A percentile compares a stretch with the other conserved stretches of the same genome.
Conservation (phyloP, 2,113 vertebrate genomes). For the Chauna torquata region DNA sequence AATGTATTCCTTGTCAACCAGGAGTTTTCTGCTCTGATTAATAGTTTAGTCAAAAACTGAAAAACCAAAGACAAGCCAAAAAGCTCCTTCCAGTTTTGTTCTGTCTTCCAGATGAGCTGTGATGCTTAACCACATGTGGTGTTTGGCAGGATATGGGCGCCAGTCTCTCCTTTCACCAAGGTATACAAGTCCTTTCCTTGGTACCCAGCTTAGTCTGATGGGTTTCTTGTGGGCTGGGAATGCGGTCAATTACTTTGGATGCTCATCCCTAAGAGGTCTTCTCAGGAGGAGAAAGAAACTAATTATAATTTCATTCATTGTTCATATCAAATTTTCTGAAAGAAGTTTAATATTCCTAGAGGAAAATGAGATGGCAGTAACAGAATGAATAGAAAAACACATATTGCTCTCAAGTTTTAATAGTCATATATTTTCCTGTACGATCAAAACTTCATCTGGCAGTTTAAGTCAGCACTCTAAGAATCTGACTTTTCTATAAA, state of each 20-base stretch:
- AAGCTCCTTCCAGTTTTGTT: background rate
- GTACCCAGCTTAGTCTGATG: background rate
- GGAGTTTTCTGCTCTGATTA: background rate
- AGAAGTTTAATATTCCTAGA: background rate
- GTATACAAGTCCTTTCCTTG: background rate
- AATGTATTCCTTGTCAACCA: background rate
- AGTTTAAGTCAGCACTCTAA: background rate
- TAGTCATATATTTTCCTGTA: background rate
- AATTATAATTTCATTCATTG: background rate
- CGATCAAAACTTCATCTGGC: background rate
- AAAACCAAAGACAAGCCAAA: background rate
- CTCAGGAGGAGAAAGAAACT: too few relatives aligned
- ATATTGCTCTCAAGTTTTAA: background rate
- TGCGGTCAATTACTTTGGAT: background rate
- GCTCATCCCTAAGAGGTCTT: background rate
- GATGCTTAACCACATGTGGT: background rate
- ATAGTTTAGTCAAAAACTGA: background rate
- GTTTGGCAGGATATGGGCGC: background rate
- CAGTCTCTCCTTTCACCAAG: background rate
- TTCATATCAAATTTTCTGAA: background rate
- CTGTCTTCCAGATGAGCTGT: background rate
- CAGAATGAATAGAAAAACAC: background rate
- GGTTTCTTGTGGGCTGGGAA: background rate
- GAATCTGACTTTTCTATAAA: background rate
- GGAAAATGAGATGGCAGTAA: background rate